Percentiles rank a stretch among this genome's conserved stretches.
phyloP scores from a whole-genome alignment of 2,888 invertebrate genomes.

The Priocnemis perturbator region DNA sequence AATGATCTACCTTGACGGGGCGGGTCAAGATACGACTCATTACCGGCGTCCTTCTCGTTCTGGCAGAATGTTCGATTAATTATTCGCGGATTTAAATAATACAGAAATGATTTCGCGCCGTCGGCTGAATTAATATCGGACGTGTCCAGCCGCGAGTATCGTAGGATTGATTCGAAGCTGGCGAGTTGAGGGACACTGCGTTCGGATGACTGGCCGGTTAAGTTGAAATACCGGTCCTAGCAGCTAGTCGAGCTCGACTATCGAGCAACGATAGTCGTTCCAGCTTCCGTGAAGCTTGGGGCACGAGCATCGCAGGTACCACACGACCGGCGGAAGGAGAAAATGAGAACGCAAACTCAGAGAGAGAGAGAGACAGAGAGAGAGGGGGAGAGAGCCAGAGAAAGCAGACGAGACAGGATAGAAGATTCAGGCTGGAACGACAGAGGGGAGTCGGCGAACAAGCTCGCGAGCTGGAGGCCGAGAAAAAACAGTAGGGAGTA shows the following conservation, averaged over 20 bases:
- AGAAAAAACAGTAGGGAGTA: conserved; percentile 10
- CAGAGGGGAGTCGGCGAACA: too few relatives aligned
- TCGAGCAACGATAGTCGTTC: conserved; percentile 50
- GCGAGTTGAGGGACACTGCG: conserved; percentile 63
- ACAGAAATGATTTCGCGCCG: too few relatives aligned
- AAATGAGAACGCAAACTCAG: conserved; percentile 25
- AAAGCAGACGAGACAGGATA: conserved; percentile 4
- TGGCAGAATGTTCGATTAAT: too few relatives aligned
- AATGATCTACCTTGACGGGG: too few relatives aligned
- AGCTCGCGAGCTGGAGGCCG: not conserved
- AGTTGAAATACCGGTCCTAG: conserved; percentile 69
- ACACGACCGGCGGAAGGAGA: conserved; percentile 23
- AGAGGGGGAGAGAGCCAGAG: too few relatives aligned
- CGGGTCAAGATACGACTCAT: too few relatives aligned
- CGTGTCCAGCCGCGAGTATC: too few relatives aligned
- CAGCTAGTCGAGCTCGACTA: conserved; percentile 51
- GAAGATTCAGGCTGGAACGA: not conserved
- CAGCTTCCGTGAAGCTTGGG: conserved; percentile 61
- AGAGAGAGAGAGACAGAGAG: too few relatives aligned
- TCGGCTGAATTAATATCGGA: too few relatives aligned
- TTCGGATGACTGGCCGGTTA: conserved; percentile 58
- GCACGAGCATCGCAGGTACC: conserved; percentile 29
- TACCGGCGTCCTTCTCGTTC: too few relatives aligned
- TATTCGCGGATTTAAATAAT: too few relatives aligned
- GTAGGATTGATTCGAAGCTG: too few relatives aligned